phyloP scores from a whole-genome alignment of 2,797 vertebrate species.

The Lophura swinhoii region DNA sequence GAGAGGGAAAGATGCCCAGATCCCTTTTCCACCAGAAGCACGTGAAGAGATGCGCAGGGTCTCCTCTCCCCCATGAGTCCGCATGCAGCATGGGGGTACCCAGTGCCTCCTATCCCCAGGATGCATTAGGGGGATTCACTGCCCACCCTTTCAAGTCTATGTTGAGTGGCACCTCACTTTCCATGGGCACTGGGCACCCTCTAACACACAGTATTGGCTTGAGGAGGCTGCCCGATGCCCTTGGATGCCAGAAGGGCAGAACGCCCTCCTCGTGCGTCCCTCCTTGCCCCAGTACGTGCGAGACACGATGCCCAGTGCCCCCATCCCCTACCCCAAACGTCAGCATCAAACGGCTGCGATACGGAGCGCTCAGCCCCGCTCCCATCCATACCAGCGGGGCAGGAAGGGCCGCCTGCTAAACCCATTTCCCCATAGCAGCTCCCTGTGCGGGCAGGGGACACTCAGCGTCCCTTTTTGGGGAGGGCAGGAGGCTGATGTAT shows the following conservation, averaged over 20 bases:
- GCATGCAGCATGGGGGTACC: fast-evolving
- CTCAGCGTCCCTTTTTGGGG: fast-evolving
- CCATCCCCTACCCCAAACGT: fast-evolving
- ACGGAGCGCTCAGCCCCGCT: neutral
- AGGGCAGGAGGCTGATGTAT: no score
- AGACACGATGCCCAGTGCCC: fast-evolving
- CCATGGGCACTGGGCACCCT: neutral
- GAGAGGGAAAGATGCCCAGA: neutral
- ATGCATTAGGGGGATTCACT: fast-evolving
- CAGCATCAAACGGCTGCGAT: fast-evolving
- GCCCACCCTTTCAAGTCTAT: fast-evolving
- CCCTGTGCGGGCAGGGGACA: neutral
- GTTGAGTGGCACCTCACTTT: neutral
- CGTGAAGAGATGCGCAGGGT: neutral
- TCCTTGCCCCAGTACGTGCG: fast-evolving
- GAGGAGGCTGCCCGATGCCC: neutral
- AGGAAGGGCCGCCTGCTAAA: neutral
- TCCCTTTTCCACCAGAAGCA: neutral
- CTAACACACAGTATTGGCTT: neutral
- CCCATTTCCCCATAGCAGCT: neutral
- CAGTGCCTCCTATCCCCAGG: fast-evolving
- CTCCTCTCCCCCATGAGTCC: no score
- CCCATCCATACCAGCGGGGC: fast-evolving
- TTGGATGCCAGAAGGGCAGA: neutral
- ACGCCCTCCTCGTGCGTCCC: neutral